Evolutionary conservation across 2,113 vertebrate species (phyloP).

Genomic region (Phodopus roborovskii): DNA sequence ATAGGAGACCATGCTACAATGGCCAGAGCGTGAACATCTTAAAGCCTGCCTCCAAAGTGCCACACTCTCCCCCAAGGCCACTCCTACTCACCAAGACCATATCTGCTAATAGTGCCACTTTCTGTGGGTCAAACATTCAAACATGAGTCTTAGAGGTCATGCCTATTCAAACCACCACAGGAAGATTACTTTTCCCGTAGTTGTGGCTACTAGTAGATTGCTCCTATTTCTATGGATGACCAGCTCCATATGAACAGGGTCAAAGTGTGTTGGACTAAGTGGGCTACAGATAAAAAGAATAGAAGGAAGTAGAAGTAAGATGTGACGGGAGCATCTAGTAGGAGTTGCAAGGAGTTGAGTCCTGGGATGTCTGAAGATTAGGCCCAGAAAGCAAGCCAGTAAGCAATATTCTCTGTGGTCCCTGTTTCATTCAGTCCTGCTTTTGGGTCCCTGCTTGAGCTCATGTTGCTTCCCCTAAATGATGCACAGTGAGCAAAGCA

Average conservation of each 20-base stretch:
- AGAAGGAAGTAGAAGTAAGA: not conserved
- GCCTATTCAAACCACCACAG: not conserved
- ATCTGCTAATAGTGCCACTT: no score
- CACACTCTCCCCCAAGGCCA: no score
- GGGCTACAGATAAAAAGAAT: not conserved
- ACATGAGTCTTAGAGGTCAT: no score
- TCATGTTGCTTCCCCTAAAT: not conserved
- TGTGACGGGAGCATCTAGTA: no score
- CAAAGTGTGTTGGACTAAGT: not conserved
- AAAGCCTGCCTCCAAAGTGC: no score
- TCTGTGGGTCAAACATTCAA: no score
- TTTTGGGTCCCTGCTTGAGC: not conserved
- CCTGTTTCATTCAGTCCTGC: not conserved
- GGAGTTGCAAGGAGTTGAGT: not conserved
- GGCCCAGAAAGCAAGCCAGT: not conserved
- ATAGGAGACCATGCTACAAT: no score
- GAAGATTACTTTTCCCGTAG: not conserved
- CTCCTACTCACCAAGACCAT: no score
- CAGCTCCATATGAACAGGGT: no score
- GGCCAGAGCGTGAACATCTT: no score
- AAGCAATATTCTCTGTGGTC: not conserved
- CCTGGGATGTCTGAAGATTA: not conserved
- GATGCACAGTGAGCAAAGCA: no score
- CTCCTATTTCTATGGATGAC: not conserved
- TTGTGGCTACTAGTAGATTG: not conserved